Evolutionary conservation across 2,888 invertebrate genomes (phyloP), one percentile per base, ranked within the genome.

Genomic region (Gibbula magus): DNA sequence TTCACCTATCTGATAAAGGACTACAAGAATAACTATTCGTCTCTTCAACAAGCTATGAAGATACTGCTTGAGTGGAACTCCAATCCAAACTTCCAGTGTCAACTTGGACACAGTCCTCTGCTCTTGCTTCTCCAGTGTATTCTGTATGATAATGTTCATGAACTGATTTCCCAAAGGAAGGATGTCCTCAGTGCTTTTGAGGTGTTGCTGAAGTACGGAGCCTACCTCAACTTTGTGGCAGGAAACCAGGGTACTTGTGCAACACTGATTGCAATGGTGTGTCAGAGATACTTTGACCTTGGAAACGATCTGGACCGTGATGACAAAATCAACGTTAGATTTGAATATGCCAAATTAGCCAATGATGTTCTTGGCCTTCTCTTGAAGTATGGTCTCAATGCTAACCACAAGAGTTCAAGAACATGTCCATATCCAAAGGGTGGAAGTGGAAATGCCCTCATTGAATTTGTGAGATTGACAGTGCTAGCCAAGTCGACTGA

Each of bases 101-200:
- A 80, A 77, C 67, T 85, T 52, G 91, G 91, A 2, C 91, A 91
- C 76, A 89, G 91, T 0, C 96, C 96, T 16, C 94, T 96, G 79
- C 95, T 96, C 95, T 95, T 96, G 39, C 95, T 96, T 88, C 93
- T 96, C 79, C 96, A 96, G 79, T 96, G 96, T 67, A 93, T 96
- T 51, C 95, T 96, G 80, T 96, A 96, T 91, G 96, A 96, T 89
- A 96, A 96, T 92, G 95, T 95, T 74, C 91, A 95, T 74, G 95
- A 95, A 91, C 95, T 96, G 2, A 95, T 95, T 90, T 61, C 73
- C 0, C 89, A 89, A 76, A 79, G 84, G 16, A 70, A 80, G 4
- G 86, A 86, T 29, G 96, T 96, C 90, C 91, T 96, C 85, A 95
- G 95, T 89, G 96, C 96, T 90, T 95, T 96, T 77, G 94, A 95